phyloP scores from a whole-genome alignment of 2,797 vertebrate genomes.

The Limnodromus scolopaceus region DNA sequence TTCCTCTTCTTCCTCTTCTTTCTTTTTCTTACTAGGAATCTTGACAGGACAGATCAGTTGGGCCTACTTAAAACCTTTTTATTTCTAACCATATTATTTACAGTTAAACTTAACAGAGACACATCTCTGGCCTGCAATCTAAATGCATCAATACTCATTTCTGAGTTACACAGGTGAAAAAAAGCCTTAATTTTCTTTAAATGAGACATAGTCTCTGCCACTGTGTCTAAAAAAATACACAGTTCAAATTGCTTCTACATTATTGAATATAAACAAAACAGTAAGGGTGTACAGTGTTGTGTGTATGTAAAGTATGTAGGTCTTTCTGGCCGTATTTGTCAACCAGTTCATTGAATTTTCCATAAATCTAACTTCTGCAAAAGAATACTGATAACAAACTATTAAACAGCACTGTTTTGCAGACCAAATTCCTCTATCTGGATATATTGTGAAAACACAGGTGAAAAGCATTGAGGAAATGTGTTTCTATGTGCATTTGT shows the following conservation, averaged over 20 bases:
- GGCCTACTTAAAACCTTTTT: neutral
- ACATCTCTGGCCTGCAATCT: neutral
- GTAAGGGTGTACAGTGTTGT: neutral
- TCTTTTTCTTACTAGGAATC: neutral
- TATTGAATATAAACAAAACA: neutral
- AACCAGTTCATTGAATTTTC: neutral
- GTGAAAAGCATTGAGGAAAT: neutral
- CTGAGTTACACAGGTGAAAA: neutral
- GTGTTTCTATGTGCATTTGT: neutral
- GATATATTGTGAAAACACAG: neutral
- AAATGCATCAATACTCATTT: neutral
- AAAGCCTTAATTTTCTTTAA: neutral
- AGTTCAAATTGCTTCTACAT: neutral
- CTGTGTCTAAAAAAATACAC: neutral
- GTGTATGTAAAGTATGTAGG: neutral
- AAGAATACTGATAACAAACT: neutral
- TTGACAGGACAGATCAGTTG: constrained; percentile 10
- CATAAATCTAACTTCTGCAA: neutral
- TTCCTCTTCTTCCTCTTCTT: neutral
- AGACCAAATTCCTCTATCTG: neutral
- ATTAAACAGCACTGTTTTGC: neutral
- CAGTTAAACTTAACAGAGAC: neutral
- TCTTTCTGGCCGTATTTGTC: neutral
- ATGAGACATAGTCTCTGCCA: neutral
- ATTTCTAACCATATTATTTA: constrained; percentile 13